phyloP scores from a whole-genome alignment of 1,140 invertebrate species.

The Drosophila chauvacae region DNA sequence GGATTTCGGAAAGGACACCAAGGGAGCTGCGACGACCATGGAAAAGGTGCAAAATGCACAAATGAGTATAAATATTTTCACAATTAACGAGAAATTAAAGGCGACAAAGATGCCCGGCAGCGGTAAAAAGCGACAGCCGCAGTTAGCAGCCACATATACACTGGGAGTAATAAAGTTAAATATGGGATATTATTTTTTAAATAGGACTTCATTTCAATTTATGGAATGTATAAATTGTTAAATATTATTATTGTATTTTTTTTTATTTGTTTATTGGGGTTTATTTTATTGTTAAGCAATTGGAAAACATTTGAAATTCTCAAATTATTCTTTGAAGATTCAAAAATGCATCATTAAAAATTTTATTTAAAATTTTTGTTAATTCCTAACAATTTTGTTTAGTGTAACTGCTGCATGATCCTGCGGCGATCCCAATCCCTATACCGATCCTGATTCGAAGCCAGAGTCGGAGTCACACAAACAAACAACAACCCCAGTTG shows the following conservation, averaged over 20 bases:
- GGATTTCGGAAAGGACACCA: constrained; percentile 34
- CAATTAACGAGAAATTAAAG: constrained; percentile 83
- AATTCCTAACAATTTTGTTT: neutral
- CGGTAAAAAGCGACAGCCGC: constrained; percentile 52
- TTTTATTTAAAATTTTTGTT: too few species aligned
- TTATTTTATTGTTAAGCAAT: too few species aligned
- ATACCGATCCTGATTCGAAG: constrained; percentile 55
- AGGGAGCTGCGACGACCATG: constrained; percentile 31
- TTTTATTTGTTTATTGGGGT: too few species aligned
- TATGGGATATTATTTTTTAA: neutral
- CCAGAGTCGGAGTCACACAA: constrained; percentile 60
- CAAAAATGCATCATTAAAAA: too few species aligned
- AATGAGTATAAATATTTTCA: constrained; percentile 84
- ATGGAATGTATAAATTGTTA: neutral
- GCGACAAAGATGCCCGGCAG: constrained; percentile 73
- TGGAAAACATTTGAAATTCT: too few species aligned
- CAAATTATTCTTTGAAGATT: neutral
- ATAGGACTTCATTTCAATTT: neutral
- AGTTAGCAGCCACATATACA: constrained; percentile 23
- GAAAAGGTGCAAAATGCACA: constrained; percentile 83
- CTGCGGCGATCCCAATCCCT: constrained; percentile 46
- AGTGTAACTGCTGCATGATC: constrained; percentile 38
- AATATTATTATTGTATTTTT: too few species aligned
- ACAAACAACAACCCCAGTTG: constrained; percentile 76
- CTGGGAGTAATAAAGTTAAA: neutral